Conservation (phyloP, 2,888 invertebrate species). For the Xylota sylvarum region DNA sequence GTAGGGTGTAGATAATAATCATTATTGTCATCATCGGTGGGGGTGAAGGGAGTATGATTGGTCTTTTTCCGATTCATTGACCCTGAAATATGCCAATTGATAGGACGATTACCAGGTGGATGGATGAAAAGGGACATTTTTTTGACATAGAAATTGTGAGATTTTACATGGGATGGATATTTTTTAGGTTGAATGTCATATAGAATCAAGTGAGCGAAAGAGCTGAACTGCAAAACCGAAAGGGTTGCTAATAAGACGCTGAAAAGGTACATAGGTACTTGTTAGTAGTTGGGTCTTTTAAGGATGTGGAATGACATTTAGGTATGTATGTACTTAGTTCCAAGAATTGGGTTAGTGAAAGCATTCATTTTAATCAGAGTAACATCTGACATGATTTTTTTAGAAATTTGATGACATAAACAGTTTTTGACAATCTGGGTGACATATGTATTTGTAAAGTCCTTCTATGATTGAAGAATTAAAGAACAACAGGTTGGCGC, state of each 20-base stretch:
- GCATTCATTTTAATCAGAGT: background rate
- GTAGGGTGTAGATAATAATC: slow-evolving; percentile 12
- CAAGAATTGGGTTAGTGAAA: background rate
- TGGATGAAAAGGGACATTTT: background rate
- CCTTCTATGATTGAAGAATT: too few species aligned
- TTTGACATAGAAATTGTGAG: background rate
- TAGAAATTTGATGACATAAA: background rate
- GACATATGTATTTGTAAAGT: too few species aligned
- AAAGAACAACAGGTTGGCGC: too few species aligned
- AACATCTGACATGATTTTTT: background rate
- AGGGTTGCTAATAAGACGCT: background rate
- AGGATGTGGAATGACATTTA: background rate
- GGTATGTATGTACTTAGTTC: too few species aligned
- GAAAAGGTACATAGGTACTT: background rate
- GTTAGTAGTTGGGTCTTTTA: background rate
- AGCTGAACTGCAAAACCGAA: slow-evolving; percentile 17
- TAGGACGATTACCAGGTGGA: slow-evolving; percentile 12
- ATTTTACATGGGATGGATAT: background rate
- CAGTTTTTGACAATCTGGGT: too few species aligned
- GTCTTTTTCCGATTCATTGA: slow-evolving; percentile 52
- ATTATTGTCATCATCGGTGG: slow-evolving; percentile 35
- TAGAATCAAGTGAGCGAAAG: background rate
- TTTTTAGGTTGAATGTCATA: background rate
- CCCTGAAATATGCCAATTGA: slow-evolving; percentile 49
- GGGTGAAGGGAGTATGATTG: slow-evolving; percentile 36